These are phyloP conservation scores for Petrocephalus microphthalmus DNA, from an alignment of 2,113 vertebrate species.

Conservation along the genomic window DNA sequence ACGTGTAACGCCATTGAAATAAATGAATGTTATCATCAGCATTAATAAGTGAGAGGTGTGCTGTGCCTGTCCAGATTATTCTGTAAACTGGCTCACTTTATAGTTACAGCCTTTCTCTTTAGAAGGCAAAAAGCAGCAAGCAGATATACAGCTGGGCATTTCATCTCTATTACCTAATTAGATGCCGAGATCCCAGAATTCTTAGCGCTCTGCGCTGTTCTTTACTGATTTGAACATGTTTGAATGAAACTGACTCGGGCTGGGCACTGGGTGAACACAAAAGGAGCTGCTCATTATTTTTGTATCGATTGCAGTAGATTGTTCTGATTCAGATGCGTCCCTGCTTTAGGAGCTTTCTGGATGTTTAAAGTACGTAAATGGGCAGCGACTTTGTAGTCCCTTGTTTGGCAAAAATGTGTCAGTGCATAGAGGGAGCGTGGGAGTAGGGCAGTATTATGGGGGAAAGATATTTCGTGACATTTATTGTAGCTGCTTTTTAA, in stretches of 20 bases:
- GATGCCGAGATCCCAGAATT: neutral
- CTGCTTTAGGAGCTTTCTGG: neutral
- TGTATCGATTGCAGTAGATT: neutral
- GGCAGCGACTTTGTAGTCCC: neutral
- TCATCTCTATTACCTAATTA: neutral
- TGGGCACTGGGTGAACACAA: neutral
- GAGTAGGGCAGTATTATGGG: neutral
- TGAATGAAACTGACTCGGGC: neutral
- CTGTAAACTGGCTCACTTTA: neutral
- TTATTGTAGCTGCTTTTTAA: neutral
- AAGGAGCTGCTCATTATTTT: neutral
- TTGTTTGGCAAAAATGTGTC: neutral
- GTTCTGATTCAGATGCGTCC: neutral
- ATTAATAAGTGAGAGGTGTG: neutral
- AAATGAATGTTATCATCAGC: neutral
- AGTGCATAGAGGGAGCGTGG: neutral
- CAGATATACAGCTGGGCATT: neutral
- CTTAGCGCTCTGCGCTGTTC: neutral
- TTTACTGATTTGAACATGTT: neutral
- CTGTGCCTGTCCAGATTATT: neutral
- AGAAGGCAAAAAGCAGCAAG: neutral
- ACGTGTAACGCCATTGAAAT: neutral
- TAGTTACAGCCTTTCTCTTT: neutral
- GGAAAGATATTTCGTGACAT: neutral
- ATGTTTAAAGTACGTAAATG: neutral